Conservation (phyloP, 2,113 vertebrate species). For the Corythornis madagascariensis region DNA sequence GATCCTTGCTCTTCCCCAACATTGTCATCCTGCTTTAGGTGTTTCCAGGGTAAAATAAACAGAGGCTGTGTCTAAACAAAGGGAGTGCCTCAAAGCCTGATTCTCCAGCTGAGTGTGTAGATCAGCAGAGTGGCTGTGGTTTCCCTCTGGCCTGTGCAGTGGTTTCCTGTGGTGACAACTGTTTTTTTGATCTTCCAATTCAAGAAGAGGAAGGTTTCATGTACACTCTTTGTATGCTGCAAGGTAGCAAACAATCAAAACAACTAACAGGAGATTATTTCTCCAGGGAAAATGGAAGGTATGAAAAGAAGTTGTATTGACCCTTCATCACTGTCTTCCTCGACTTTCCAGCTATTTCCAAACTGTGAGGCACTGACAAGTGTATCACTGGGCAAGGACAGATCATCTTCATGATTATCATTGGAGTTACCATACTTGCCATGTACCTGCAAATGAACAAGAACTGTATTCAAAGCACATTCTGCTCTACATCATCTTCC, state of each 20-base stretch:
- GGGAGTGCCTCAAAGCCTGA: neutral
- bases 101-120: neutral
- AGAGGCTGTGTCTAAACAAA: neutral
- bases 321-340: constrained; percentile 55
- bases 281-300: neutral
- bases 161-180: neutral
- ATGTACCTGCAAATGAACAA: constrained; percentile 52
- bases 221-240: neutral
- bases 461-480: neutral
- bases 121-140: neutral
- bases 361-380: constrained; percentile 47
- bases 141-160: neutral
- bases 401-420: constrained; percentile 30
- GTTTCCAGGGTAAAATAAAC: neutral
- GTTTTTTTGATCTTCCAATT: neutral
- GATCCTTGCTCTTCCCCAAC: neutral
- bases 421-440: constrained; percentile 77
- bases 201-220: neutral
- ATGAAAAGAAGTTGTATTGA: constrained; percentile 1
- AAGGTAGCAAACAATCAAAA: neutral
- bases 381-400: constrained; percentile 48
- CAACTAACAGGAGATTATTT: neutral
- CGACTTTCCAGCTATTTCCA: constrained; percentile 76
- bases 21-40: neutral
- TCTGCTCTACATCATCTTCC: neutral